A percentile compares a stretch with the other conserved stretches of the same genome.
Evolutionary conservation across 2,113 vertebrate genomes (phyloP).

Genomic region (Illadopsis cleaveri): DNA sequence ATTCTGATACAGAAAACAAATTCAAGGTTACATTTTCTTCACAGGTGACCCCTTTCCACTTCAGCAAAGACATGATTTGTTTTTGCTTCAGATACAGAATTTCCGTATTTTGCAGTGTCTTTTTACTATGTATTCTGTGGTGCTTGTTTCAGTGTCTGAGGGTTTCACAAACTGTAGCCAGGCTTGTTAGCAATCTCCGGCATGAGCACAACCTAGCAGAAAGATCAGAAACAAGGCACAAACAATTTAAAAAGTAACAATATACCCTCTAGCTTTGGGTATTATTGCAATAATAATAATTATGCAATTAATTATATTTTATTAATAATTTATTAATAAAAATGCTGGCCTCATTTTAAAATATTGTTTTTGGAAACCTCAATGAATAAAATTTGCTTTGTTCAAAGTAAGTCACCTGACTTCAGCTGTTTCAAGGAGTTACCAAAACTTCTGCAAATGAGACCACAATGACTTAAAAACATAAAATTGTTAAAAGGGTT

Average conservation of each 20-base stretch:
- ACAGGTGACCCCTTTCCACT: neutral
- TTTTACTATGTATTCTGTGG: neutral
- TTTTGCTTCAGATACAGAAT: neutral
- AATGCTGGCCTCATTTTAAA: neutral
- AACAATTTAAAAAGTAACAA: neutral
- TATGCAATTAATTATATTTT: too few relatives aligned
- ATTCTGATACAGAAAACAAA: neutral
- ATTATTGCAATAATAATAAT: neutral
- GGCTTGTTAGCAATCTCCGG: neutral
- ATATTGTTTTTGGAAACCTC: neutral
- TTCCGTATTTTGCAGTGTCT: neutral
- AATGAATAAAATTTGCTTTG: neutral
- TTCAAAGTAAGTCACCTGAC: neutral
- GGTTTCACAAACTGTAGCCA: neutral
- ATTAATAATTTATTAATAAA: too few relatives aligned
- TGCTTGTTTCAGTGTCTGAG: neutral
- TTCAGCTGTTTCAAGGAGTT: neutral
- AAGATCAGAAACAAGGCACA: neutral
- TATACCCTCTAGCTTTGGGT: neutral
- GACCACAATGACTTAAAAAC: neutral
- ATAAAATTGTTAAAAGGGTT: neutral
- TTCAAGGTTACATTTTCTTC: neutral
- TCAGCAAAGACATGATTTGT: neutral
- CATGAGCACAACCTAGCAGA: neutral
- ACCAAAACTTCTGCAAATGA: neutral